Evolutionary conservation across 2,888 invertebrate genomes (phyloP).

Genomic region (Heliconius sara): DNA sequence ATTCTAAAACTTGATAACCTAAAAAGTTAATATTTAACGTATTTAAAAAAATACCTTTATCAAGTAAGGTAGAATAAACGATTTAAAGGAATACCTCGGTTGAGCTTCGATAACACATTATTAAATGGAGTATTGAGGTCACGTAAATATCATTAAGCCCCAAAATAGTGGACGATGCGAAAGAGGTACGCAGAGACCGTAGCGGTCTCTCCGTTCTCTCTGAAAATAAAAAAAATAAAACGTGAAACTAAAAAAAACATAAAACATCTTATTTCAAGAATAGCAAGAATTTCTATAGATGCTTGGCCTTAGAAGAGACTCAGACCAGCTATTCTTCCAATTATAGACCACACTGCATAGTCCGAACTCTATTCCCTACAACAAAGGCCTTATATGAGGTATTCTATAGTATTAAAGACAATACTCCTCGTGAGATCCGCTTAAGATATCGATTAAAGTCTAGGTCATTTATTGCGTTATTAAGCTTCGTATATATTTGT

Average conservation of each 20-base stretch:
- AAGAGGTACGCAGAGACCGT: too few species aligned
- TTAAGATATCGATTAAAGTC: slow-evolving; percentile 46
- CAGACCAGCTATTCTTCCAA: background rate
- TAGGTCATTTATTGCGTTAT: slow-evolving; percentile 44
- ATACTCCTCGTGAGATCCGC: slow-evolving; percentile 59
- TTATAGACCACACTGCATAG: background rate
- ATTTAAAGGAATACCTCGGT: too few species aligned
- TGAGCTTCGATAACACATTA: too few species aligned
- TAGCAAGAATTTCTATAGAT: background rate
- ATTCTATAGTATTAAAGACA: slow-evolving; percentile 51
- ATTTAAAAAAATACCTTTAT: too few species aligned
- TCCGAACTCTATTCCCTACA: background rate
- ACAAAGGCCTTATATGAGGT: slow-evolving; percentile 4
- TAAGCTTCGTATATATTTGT: slow-evolving; percentile 12
- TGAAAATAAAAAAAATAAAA: too few species aligned
- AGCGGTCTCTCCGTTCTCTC: too few species aligned
- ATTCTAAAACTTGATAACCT: too few species aligned
- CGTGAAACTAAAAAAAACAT: background rate
- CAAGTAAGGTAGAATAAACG: too few species aligned
- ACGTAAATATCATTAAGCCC: too few species aligned
- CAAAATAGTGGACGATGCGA: too few species aligned
- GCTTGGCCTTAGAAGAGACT: background rate
- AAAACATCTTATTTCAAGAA: background rate
- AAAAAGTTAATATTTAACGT: too few species aligned
- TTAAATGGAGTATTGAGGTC: too few species aligned